Evolutionary conservation across 1,140 invertebrate species (phyloP).

Genomic region (Adelges cooleyi): DNA sequence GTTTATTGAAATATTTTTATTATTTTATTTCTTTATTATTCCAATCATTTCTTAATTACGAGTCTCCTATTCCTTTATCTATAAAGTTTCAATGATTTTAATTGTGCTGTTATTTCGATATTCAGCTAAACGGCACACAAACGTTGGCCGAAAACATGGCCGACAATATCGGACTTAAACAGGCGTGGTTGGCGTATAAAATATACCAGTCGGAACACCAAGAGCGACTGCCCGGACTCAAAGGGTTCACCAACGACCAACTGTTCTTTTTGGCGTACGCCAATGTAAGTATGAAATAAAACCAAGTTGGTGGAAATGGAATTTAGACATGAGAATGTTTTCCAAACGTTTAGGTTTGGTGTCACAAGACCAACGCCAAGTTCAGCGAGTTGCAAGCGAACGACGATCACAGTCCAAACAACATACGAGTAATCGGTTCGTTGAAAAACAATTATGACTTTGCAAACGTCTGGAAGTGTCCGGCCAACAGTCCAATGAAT

Average conservation of each 20-base stretch:
- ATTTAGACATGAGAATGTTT: too few relatives aligned
- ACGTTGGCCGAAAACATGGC: slow-evolving; percentile 84
- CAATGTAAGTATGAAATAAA: too few relatives aligned
- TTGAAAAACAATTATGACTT: slow-evolving; percentile 75
- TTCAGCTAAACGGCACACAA: slow-evolving; percentile 57
- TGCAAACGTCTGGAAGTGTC: slow-evolving; percentile 56
- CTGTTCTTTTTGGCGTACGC: slow-evolving; percentile 81
- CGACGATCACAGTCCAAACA: slow-evolving; percentile 5
- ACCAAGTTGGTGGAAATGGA: too few relatives aligned
- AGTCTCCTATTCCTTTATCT: too few relatives aligned
- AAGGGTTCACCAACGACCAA: slow-evolving; percentile 61
- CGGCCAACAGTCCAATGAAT: slow-evolving; percentile 60
- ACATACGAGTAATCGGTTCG: slow-evolving; percentile 56
- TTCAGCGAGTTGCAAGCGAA: accelerated
- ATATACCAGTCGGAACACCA: slow-evolving; percentile 43
- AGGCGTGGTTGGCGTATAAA: slow-evolving; percentile 60
- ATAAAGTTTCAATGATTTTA: too few relatives aligned
- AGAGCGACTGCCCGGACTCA: slow-evolving; percentile 58
- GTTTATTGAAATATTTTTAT: too few relatives aligned
- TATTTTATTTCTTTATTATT: too few relatives aligned
- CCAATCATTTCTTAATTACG: too few relatives aligned
- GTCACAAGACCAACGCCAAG: background rate
- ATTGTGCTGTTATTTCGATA: background rate
- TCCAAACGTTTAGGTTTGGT: slow-evolving; percentile 4
- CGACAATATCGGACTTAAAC: slow-evolving; percentile 75